Percentiles rank a stretch among this genome's conserved stretches.
Evolutionary conservation across 2,888 invertebrate genomes (phyloP).

Genomic region (Philonicus albiceps): DNA sequence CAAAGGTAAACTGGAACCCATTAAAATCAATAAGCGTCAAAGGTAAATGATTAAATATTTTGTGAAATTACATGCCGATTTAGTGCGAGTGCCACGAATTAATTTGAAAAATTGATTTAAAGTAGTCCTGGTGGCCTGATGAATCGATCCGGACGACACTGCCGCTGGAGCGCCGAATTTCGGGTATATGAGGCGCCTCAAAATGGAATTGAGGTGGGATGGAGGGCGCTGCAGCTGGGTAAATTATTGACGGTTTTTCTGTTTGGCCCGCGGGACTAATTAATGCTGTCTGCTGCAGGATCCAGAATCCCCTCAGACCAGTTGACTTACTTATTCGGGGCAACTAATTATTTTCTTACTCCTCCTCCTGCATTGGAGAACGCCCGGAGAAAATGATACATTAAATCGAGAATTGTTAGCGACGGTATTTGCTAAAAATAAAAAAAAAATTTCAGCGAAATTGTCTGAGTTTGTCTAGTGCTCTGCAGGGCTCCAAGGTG

Average conservation of each 20-base stretch:
- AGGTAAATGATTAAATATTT: conserved; percentile 17
- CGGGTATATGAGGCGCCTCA: neutral
- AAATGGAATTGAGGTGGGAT: neutral
- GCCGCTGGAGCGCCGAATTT: neutral
- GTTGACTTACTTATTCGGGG: neutral
- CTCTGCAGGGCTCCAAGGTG: neutral
- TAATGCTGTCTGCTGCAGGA: neutral
- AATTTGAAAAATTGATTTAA: conserved; percentile 30
- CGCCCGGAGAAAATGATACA: neutral
- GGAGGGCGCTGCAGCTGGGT: neutral
- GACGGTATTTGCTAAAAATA: neutral
- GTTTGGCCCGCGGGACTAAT: neutral
- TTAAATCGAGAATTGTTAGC: neutral
- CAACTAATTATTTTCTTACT: neutral
- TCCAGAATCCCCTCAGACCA: neutral
- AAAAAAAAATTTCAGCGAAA: neutral
- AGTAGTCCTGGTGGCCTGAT: neutral
- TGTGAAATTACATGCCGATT: conserved; percentile 14
- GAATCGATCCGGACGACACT: neutral
- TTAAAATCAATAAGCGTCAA: conserved; percentile 16
- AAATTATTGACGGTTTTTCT: neutral
- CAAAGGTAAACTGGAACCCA: neutral
- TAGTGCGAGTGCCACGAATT: neutral
- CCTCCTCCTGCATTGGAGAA: neutral
- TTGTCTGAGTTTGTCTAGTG: neutral